These are phyloP conservation scores for Rhagoletis zephyria DNA, from an alignment of 1,140 invertebrate genomes.

Conservation along the genomic window DNA sequence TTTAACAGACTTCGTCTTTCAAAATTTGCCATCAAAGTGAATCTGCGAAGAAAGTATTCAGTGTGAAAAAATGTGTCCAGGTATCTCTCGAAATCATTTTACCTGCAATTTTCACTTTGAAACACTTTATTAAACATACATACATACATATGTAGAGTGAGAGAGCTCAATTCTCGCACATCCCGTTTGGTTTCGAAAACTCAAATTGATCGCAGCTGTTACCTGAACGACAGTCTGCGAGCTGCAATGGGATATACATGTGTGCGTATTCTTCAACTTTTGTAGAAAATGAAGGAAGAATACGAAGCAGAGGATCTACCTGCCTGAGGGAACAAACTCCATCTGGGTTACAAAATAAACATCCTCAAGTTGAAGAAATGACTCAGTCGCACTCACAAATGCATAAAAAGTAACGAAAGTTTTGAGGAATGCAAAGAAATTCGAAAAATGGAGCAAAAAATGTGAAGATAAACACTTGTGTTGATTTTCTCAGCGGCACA, in stretches of 20 bases:
- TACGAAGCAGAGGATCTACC: too few species aligned
- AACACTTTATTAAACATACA: not conserved
- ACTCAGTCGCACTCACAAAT: not conserved
- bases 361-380: not conserved
- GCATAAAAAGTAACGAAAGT: not conserved
- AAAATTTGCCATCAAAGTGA: too few species aligned
- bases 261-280: too few species aligned
- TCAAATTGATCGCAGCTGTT: slow-evolving; percentile 26
- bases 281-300: too few species aligned
- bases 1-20: not conserved
- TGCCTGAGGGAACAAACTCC: too few species aligned
- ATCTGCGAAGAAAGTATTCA: not conserved
- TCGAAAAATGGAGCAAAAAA: slow-evolving; percentile 2
- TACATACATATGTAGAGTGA: not conserved
- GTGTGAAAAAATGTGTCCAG: not conserved
- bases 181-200: not conserved
- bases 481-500: slow-evolving; percentile 1
- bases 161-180: not conserved
- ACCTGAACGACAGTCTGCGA: not conserved
- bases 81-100: not conserved
- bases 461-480: slow-evolving; percentile 47
- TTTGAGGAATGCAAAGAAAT: not conserved
- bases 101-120: not conserved
- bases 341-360: too few species aligned
- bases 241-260: not conserved